Conservation (phyloP, 2,113 vertebrate species). For the Phylloscopus trochilus region DNA sequence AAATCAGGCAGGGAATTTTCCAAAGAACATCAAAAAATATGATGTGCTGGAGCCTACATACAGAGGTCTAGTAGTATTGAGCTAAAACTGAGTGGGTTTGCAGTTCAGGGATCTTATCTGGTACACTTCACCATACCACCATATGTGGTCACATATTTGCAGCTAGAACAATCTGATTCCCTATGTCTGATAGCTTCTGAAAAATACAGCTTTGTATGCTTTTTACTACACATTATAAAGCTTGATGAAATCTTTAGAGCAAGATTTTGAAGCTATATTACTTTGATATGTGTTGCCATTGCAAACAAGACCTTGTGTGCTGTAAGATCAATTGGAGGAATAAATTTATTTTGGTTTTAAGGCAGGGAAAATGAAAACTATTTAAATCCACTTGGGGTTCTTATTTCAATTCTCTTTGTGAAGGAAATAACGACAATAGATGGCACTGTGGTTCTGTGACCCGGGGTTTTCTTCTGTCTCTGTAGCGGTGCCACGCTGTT, state of each 20-base stretch:
- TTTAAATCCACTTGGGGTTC: not conserved
- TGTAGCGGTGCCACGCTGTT: not conserved
- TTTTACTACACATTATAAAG: not conserved
- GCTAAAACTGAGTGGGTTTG: not conserved
- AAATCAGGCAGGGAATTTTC: not conserved
- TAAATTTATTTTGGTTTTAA: not conserved
- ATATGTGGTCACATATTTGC: not conserved
- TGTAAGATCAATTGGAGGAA: not conserved
- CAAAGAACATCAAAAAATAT: not conserved
- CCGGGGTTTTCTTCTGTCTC: not conserved
- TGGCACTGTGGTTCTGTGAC: constrained; percentile 52
- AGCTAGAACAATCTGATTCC: not conserved
- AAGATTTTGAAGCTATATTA: not conserved
- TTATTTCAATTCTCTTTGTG: not conserved
- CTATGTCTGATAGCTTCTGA: not conserved
- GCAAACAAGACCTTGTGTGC: not conserved
- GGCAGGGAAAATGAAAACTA: not conserved
- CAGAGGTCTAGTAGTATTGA: not conserved
- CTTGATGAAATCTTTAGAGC: not conserved
- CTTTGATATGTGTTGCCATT: not conserved
- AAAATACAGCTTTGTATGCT: not conserved
- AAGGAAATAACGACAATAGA: constrained; percentile 30
- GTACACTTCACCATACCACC: not conserved
- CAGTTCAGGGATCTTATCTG: not conserved
- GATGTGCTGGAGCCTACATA: rapidly evolving